These are phyloP conservation scores for Cheilosia soror DNA, from an alignment of 2,888 invertebrate genomes.

Conservation along the genomic window DNA sequence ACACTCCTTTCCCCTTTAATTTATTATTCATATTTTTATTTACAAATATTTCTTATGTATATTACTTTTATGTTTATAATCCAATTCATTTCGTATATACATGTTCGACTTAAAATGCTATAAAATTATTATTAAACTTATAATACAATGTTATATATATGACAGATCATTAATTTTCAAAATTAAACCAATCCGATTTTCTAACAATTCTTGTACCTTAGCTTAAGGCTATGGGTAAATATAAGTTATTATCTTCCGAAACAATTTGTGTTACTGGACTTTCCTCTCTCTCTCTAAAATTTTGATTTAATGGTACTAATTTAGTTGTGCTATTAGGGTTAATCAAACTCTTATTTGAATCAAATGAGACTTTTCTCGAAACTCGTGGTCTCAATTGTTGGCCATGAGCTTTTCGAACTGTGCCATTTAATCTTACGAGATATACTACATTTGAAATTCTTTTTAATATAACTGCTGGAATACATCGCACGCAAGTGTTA, in stretches of 20 bases:
- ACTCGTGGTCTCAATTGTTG: conserved; percentile 8
- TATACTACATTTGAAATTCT: conserved; percentile 21
- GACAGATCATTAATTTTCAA: not conserved
- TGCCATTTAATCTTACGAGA: conserved; percentile 32
- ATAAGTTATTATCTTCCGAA: not conserved
- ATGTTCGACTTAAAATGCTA: not conserved
- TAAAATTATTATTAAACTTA: not conserved
- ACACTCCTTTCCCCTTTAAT: conserved; percentile 13
- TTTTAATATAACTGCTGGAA: too few species aligned
- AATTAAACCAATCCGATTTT: not conserved
- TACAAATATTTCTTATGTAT: not conserved
- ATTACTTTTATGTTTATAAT: not conserved
- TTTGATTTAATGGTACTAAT: not conserved
- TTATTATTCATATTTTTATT: not conserved
- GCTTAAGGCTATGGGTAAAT: not conserved
- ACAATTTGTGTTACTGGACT: not conserved
- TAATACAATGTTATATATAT: not conserved
- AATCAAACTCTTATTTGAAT: conserved; percentile 11
- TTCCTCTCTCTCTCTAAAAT: conserved; percentile 1
- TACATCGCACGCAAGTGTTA: conserved; percentile 5
- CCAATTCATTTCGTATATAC: not conserved
- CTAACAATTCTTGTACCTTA: not conserved
- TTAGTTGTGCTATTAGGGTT: not conserved
- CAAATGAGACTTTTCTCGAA: conserved; percentile 24
- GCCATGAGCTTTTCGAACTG: conserved; percentile 31